Percentiles rank a stretch among this genome's conserved stretches.
Evolutionary conservation across 2,888 invertebrate genomes (phyloP).

Genomic region (Acanthoscelides obtectus): DNA sequence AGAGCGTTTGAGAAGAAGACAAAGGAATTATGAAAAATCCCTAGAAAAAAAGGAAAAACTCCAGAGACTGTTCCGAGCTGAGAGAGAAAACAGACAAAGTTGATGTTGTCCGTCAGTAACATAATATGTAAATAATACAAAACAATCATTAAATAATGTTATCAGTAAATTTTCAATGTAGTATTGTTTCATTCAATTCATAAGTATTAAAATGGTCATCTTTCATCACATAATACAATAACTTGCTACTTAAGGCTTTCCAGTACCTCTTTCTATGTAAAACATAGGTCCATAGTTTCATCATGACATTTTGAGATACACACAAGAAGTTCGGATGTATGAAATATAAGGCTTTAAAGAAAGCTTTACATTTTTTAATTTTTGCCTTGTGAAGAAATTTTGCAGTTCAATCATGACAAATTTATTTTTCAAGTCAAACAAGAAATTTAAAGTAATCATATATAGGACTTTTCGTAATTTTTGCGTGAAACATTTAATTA

Average conservation of each 20-base stretch:
- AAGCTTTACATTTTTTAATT: too few relatives aligned
- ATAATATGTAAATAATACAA: not conserved
- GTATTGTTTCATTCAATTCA: not conserved
- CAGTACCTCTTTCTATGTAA: too few relatives aligned
- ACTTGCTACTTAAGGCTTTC: not conserved
- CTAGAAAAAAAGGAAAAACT: slow-evolving; percentile 29
- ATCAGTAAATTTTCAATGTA: not conserved
- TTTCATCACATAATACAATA: not conserved
- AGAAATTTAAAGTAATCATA: too few relatives aligned
- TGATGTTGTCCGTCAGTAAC: not conserved
- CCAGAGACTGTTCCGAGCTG: slow-evolving; percentile 18
- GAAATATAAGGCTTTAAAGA: too few relatives aligned
- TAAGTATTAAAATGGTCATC: not conserved
- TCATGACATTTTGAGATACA: too few relatives aligned
- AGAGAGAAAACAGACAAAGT: slow-evolving; percentile 3
- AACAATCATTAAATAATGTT: not conserved
- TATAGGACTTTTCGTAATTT: too few relatives aligned
- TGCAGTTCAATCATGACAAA: too few relatives aligned
- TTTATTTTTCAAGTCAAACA: too few relatives aligned
- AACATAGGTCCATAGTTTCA: too few relatives aligned
- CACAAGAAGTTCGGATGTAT: too few relatives aligned
- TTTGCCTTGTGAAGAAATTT: too few relatives aligned
- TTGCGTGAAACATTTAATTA: too few relatives aligned
- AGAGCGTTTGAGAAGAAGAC: slow-evolving; percentile 30
- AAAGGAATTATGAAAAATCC: slow-evolving; percentile 30